Conservation (phyloP, 2,888 invertebrate species). For the Pristionchus fissidentatus region DNA sequence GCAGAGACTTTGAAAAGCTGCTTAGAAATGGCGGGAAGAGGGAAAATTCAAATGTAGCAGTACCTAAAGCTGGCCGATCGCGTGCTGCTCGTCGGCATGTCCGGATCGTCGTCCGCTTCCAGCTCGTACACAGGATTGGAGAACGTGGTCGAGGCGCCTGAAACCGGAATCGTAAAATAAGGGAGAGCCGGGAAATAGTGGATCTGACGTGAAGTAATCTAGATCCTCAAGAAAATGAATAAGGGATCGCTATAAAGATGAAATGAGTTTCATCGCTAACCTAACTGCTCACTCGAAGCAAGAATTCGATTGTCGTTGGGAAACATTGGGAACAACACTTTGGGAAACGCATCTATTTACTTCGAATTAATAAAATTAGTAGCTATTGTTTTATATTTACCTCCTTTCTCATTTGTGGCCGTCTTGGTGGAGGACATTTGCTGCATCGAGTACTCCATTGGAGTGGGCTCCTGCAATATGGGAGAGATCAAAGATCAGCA, state of each 20-base stretch:
- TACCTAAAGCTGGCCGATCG: constrained; percentile 31
- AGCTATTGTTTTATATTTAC: too few species aligned
- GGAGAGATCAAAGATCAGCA: constrained; percentile 35
- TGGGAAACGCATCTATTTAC: background rate
- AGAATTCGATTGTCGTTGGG: background rate
- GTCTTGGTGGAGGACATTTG: constrained; percentile 58
- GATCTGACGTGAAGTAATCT: constrained; percentile 27
- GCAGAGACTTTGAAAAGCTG: background rate
- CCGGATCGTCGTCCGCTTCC: constrained; percentile 66
- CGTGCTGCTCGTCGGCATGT: background rate
- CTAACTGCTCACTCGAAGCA: background rate
- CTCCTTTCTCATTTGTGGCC: constrained; percentile 24
- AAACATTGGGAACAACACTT: background rate
- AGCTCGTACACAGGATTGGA: constrained; percentile 96
- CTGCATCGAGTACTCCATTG: constrained; percentile 73
- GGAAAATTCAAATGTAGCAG: background rate
- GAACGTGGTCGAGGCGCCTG: constrained; percentile 84
- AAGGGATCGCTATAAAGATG: too few species aligned
- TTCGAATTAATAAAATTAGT: background rate
- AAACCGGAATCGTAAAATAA: too few species aligned
- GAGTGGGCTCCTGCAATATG: constrained; percentile 62
- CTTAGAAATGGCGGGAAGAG: background rate
- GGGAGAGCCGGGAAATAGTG: constrained; percentile 66
- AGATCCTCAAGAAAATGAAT: too few species aligned
- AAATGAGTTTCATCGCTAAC: background rate